Base-by-base conservation (phyloP, 2,888 invertebrate genomes). In the Psococerastis gibbosa region DNA sequence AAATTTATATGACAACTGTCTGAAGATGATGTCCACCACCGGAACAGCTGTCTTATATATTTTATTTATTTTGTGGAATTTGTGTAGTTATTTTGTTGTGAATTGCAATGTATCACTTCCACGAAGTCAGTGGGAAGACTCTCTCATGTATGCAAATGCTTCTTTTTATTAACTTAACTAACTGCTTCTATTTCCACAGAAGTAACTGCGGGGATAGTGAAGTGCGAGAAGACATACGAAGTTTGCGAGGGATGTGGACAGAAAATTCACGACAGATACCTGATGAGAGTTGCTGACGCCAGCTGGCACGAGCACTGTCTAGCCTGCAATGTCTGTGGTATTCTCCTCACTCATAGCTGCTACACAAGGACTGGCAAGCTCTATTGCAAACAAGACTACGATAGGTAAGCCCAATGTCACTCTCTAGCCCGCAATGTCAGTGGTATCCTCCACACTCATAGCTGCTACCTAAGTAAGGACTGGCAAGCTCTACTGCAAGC, bases 261-360 rank as follows among this genome's bases (percentile, higher is more conserved):
- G 60, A 84, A 87, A 64, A 97, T 97, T 56, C 78, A 85, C 59
- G 95, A 95, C 67, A 75, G 91, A 46, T 97, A 87, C 67, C 73
- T 95, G 56, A 84, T 94, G 79, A 73, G 91, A 57, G 91, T 95
- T 38, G 82, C 85, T 42, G 92, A 94, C 56, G 72, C 87, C 46
- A 87, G 85, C 57, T 97, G 92, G 83, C 97, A 97, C 67, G 92
- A 94, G 59, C 81, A 82, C 59, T 98, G 98, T 65, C 75, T 98
- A 49, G 79, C 83, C 55, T 98, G 98, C 67, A 80, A 83, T 57
- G 89, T 89, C 49, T 98, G 98, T 61, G 84, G 88, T 49, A 72
- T 79, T 45, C 81, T 82, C 16, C 75, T 98, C 45, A 78, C 80
- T 45, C 84, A 89, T 62, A 89, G 91, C 52, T 98, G 97, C 67